These are phyloP conservation scores for Epizoanthus illoricatus DNA, from an alignment of 92 coral and sea anemone species.

Conservation along the genomic window DNA sequence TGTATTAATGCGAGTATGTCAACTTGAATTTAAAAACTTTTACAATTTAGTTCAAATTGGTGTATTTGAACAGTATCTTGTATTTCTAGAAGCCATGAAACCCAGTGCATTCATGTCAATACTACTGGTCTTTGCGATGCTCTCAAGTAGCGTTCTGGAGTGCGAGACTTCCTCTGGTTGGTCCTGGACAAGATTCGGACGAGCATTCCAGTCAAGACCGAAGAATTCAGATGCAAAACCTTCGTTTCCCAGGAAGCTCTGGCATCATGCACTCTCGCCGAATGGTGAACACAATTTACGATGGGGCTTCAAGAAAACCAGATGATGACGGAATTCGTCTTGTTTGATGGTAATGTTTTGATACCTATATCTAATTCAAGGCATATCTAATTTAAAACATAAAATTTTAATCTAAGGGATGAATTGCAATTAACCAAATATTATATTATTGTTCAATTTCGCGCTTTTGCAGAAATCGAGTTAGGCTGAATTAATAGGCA, in stretches of 20 bases:
- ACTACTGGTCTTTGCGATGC: neutral
- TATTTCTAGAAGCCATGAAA: slow-evolving; percentile 9
- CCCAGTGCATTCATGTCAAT: neutral
- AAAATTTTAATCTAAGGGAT: too few species aligned
- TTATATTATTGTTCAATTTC: too few species aligned
- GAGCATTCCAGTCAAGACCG: slow-evolving; percentile 7
- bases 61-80: neutral
- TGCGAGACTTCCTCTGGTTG: neutral
- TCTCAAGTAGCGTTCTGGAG: neutral
- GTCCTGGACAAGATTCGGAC: slow-evolving; percentile 15
- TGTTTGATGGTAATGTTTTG: too few species aligned
- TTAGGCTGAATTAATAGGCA: too few species aligned
- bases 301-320: neutral
- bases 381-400: too few species aligned
- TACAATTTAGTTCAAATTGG: too few species aligned
- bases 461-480: too few species aligned
- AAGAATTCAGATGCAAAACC: neutral
- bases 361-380: too few species aligned
- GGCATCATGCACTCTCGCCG: neutral
- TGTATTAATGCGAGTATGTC: too few species aligned
- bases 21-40: too few species aligned
- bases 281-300: neutral
- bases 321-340: neutral
- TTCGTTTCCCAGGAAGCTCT: neutral
- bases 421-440: too few species aligned